Percentiles rank a stretch among this genome's conserved stretches.
Evolutionary conservation across 2,797 vertebrate genomes (phyloP).

Genomic region (Acestrorhynchus altus): DNA sequence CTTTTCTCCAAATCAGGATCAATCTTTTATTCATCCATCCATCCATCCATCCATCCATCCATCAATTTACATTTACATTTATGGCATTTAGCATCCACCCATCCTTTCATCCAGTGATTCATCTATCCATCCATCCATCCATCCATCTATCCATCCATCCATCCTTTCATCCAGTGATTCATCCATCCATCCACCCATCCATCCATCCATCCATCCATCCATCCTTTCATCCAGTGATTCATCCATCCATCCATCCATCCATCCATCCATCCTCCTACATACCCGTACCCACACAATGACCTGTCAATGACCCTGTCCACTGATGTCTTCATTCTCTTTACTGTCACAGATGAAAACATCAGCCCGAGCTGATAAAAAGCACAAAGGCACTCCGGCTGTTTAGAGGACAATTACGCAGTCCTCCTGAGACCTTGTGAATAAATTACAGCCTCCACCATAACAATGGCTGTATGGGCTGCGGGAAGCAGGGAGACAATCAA

Average conservation of each 20-base stretch:
- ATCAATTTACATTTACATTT: too few species aligned
- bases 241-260: slow-evolving; percentile 35
- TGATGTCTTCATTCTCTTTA: slow-evolving; percentile 4
- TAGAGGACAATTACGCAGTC: slow-evolving; percentile 1
- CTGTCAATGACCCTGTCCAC: background rate
- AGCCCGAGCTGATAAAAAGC: slow-evolving; percentile 12
- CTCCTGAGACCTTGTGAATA: slow-evolving; percentile 2
- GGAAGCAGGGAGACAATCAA: background rate
- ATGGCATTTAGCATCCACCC: too few species aligned
- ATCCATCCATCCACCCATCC: slow-evolving; percentile 37
- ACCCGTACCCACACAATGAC: background rate
- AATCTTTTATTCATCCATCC: too few species aligned
- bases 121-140: slow-evolving; percentile 38
- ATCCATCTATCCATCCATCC: too few species aligned
- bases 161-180: too few species aligned
- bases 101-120: too few species aligned
- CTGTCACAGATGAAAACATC: slow-evolving; percentile 15
- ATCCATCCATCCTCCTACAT: slow-evolving; percentile 5
- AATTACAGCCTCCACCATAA: background rate
- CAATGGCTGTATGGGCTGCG: background rate
- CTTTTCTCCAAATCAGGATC: too few species aligned
- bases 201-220: slow-evolving; percentile 26
- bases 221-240: slow-evolving; percentile 21
- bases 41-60: slow-evolving; percentile 33
- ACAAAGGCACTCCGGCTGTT: background rate